A percentile compares a stretch with the other conserved stretches of the same genome.
phyloP scores from a whole-genome alignment of 2,797 vertebrate genomes.

The Acipenser oxyrinchus region DNA sequence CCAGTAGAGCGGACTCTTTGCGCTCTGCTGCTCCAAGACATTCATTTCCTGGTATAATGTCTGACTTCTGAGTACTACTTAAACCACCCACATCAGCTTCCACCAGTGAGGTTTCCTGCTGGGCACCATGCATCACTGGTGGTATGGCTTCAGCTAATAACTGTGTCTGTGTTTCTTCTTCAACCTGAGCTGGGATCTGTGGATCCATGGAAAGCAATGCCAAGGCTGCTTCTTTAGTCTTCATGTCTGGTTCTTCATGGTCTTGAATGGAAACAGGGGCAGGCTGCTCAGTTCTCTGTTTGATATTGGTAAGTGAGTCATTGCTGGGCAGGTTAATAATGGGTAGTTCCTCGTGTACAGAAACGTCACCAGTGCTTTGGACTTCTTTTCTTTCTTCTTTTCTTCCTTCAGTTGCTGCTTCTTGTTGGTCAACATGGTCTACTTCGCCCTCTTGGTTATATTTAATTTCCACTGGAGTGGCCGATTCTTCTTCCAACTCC shows the following conservation, averaged over 20 bases:
- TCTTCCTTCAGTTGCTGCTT: too few relatives aligned
- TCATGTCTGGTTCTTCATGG: constrained; percentile 52
- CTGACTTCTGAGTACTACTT: background rate
- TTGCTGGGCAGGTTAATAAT: too few relatives aligned
- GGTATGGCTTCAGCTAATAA: constrained; percentile 4
- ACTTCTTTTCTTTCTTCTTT: too few relatives aligned
- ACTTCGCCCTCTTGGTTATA: too few relatives aligned
- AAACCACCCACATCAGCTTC: constrained; percentile 11
- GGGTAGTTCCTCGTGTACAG: too few relatives aligned
- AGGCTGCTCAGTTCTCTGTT: too few relatives aligned
- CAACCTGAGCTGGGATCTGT: constrained; percentile 36
- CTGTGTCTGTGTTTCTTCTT: constrained; percentile 18
- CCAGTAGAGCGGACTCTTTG: background rate
- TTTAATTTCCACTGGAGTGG: too few relatives aligned
- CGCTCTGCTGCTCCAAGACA: constrained; percentile 3
- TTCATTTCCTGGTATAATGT: background rate
- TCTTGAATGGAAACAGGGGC: too few relatives aligned
- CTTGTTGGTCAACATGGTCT: too few relatives aligned
- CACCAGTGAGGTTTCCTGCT: constrained; percentile 10
- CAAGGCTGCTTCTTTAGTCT: constrained; percentile 68
- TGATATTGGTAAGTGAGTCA: too few relatives aligned
- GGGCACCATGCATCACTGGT: background rate
- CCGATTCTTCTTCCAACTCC: too few relatives aligned
- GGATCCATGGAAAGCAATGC: constrained; percentile 71
- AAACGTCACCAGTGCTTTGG: too few relatives aligned